phyloP scores from a whole-genome alignment of 1,140 invertebrate genomes.

The Galleria mellonella region DNA sequence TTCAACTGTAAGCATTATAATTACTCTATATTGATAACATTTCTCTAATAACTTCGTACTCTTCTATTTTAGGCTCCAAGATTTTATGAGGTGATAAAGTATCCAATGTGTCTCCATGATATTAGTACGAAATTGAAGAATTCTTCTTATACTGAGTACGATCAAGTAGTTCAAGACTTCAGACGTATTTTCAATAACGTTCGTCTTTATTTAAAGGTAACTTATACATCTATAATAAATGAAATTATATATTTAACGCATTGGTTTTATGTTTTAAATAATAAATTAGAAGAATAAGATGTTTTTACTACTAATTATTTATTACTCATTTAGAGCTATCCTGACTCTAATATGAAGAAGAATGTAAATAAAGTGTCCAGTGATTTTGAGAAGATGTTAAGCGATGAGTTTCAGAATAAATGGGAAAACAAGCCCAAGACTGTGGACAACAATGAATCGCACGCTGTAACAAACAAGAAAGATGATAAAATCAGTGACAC shows the following conservation, averaged over 20 bases:
- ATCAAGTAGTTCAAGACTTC: constrained; percentile 68
- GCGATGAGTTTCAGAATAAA: constrained; percentile 57
- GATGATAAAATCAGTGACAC: constrained; percentile 35
- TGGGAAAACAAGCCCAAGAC: constrained; percentile 38
- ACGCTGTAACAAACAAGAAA: constrained; percentile 28
- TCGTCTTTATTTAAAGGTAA: constrained; percentile 64
- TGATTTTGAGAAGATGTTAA: constrained; percentile 62
- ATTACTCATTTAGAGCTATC: constrained; percentile 37
- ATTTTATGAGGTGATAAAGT: constrained; percentile 69
- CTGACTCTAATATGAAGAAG: constrained; percentile 58
- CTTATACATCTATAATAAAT: neutral
- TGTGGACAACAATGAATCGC: constrained; percentile 21
- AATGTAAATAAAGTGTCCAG: constrained; percentile 56
- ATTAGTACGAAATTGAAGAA: constrained; percentile 63
- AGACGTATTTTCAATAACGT: constrained; percentile 67
- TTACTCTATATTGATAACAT: neutral
- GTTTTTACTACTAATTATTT: no score
- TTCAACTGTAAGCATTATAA: neutral
- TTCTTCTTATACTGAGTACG: constrained; percentile 56
- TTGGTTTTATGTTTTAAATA: no score
- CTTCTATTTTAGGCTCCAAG: constrained; percentile 55
- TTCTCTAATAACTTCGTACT: neutral
- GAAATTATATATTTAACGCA: no score
- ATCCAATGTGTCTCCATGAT: constrained; percentile 66
- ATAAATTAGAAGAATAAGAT: no score